Evolutionary conservation across 2,113 vertebrate genomes (phyloP).

Genomic region (Setophaga coronata): DNA sequence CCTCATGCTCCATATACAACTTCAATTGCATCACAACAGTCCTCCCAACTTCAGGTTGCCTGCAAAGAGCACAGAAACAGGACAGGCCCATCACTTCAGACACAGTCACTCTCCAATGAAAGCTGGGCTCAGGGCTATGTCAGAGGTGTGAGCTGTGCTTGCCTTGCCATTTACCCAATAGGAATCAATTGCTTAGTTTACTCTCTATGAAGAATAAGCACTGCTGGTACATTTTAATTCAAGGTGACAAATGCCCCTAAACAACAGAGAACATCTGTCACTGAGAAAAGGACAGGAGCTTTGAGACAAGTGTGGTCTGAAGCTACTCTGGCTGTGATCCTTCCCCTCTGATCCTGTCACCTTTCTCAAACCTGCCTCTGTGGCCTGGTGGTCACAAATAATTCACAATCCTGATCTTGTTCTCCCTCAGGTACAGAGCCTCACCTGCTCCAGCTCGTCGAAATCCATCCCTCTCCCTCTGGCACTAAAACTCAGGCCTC

Average conservation of each 20-base stretch:
- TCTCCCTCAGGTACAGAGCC: neutral
- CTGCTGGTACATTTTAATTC: neutral
- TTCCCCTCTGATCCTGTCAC: neutral
- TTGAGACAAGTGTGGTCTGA: neutral
- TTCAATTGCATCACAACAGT: neutral
- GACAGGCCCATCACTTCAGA: neutral
- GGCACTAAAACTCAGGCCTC: neutral
- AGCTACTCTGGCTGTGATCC: neutral
- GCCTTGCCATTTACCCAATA: neutral
- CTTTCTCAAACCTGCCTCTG: neutral
- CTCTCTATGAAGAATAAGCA: neutral
- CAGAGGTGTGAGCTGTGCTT: neutral
- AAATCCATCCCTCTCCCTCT: neutral
- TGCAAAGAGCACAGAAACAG: neutral
- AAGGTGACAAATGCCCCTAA: neutral
- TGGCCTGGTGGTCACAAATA: neutral
- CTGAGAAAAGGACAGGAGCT: neutral
- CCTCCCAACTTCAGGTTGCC: neutral
- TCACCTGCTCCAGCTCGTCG: neutral
- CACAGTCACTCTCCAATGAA: neutral
- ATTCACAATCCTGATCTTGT: neutral
- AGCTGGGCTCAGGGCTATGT: neutral
- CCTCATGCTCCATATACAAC: neutral
- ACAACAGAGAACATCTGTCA: neutral
- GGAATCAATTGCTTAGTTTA: neutral